Conservation (phyloP, 2,797 vertebrate genomes). For the Kryptopterus vitreolus region DNA sequence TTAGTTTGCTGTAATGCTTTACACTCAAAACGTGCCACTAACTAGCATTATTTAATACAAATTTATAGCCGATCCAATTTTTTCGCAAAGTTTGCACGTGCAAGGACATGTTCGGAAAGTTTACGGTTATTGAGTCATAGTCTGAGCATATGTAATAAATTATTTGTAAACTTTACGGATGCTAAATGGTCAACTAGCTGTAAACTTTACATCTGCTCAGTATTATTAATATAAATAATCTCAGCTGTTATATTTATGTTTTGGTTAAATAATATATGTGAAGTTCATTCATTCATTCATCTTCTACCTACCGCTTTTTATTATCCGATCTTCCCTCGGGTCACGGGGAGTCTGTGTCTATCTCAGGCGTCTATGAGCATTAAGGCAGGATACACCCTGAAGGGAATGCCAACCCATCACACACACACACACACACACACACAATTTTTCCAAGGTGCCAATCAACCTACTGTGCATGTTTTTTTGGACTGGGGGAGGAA, state of each 20-base stretch:
- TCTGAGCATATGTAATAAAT: too few species aligned
- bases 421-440: too few species aligned
- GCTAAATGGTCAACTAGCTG: background rate
- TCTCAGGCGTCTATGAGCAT: too few species aligned
- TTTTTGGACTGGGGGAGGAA: too few species aligned
- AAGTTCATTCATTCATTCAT: too few species aligned
- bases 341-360: too few species aligned
- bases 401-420: too few species aligned
- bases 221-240: background rate
- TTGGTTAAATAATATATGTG: background rate
- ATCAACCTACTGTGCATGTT: too few species aligned
- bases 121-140: background rate
- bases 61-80: background rate
- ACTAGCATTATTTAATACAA: background rate
- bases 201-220: background rate
- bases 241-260: background rate
- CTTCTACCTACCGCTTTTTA: too few species aligned
- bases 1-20: background rate
- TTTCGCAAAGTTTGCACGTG: background rate
- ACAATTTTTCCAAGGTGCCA: too few species aligned
- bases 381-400: too few species aligned
- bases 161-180: background rate
- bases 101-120: background rate
- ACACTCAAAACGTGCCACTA: background rate
- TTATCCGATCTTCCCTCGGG: too few species aligned